These are phyloP conservation scores for Hormaphis cornu DNA, from an alignment of 1,140 invertebrate species.

Conservation along the genomic window DNA sequence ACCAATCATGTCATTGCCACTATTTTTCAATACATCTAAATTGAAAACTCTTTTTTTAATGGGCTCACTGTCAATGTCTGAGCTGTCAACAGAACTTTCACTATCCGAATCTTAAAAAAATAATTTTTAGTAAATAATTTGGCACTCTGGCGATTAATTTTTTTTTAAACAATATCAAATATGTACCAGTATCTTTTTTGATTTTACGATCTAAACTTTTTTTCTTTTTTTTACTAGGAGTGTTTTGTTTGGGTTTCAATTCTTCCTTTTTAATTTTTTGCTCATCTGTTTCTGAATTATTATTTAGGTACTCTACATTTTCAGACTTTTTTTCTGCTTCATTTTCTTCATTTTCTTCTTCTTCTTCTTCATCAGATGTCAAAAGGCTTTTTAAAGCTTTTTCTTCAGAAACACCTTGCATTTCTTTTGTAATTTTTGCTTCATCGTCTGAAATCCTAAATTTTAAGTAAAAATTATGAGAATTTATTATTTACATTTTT, in stretches of 20 bases:
- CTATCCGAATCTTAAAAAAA: neutral
- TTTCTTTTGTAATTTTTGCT: conserved; percentile 59
- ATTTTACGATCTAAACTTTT: conserved; percentile 24
- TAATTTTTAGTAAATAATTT: neutral
- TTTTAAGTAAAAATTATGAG: conserved; percentile 32
- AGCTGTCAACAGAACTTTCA: conserved; percentile 15
- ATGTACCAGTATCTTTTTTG: neutral
- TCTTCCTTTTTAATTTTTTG: conserved; percentile 53
- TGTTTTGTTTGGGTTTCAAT: conserved; percentile 1
- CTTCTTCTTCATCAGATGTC: conserved; percentile 80
- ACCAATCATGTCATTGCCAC: neutral
- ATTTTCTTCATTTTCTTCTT: conserved; percentile 79
- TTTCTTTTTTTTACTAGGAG: conserved; percentile 43
- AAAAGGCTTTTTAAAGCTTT: conserved; percentile 76
- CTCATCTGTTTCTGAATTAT: conserved; percentile 45
- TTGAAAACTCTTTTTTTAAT: conserved; percentile 1
- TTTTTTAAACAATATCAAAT: neutral
- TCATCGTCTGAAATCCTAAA: conserved; percentile 65
- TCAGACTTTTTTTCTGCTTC: conserved; percentile 51
- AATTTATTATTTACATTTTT: neutral
- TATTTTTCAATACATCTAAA: neutral
- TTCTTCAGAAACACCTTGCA: conserved; percentile 62
- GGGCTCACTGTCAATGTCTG: conserved; percentile 9
- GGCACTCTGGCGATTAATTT: neutral
- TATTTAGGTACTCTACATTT: no score